These are phyloP conservation scores for Bombyx mandarina DNA, from an alignment of 1,140 invertebrate genomes.

Conservation along the genomic window DNA sequence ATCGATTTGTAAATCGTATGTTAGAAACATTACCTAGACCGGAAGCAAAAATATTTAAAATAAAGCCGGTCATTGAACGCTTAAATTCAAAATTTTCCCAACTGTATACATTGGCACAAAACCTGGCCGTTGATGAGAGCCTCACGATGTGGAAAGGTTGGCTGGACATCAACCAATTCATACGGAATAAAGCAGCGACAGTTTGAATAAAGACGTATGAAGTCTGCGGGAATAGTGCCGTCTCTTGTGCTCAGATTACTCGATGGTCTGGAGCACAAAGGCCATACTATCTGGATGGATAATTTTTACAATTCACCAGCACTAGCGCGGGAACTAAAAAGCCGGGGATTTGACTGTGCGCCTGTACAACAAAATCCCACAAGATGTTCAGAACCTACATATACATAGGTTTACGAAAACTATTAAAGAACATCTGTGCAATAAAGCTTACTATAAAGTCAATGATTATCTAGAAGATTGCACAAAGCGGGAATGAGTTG, in stretches of 20 bases:
- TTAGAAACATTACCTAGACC: slow-evolving; percentile 9
- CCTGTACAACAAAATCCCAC: no score
- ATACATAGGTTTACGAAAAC: no score
- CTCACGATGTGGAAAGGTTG: slow-evolving; percentile 17
- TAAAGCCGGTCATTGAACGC: slow-evolving; percentile 19
- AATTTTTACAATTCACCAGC: slow-evolving; percentile 11
- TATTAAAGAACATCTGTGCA: no score
- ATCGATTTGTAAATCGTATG: slow-evolving; percentile 1
- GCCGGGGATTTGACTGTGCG: no score
- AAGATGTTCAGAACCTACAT: no score
- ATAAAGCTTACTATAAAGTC: no score
- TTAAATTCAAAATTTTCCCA: slow-evolving; percentile 17
- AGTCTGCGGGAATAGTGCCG: slow-evolving; percentile 15
- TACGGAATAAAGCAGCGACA: slow-evolving; percentile 13
- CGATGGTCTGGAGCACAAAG: slow-evolving; percentile 17
- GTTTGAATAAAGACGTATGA: slow-evolving; percentile 22
- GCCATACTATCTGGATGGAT: slow-evolving; percentile 20
- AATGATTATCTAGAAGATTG: no score
- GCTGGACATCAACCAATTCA: not conserved
- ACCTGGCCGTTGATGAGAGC: slow-evolving; percentile 19
- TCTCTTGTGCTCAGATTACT: no score
- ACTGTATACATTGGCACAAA: slow-evolving; percentile 9
- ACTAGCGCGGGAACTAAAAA: no score
- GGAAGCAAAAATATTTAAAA: slow-evolving; percentile 10
- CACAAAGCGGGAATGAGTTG: no score